These are phyloP conservation scores for Cyclura pinguis DNA, from an alignment of 2,797 vertebrate genomes.

Conservation along the genomic window DNA sequence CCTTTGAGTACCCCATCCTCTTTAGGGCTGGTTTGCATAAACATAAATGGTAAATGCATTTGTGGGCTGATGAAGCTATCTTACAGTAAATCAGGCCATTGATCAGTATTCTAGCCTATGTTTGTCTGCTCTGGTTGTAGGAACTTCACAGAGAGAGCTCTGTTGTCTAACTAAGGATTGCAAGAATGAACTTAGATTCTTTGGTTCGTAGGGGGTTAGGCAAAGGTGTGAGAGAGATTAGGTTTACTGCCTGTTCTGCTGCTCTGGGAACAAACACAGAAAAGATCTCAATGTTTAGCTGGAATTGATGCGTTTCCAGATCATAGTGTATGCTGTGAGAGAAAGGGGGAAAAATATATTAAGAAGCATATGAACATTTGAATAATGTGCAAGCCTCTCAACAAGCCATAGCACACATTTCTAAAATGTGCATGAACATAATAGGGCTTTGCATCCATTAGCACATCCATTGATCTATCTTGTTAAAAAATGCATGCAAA, in stretches of 20 bases:
- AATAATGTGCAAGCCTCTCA: too few relatives aligned
- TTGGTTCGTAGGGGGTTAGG: neutral
- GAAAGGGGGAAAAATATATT: too few relatives aligned
- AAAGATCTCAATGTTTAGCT: neutral
- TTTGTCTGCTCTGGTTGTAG: neutral
- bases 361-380: too few relatives aligned
- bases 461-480: neutral
- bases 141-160: too few relatives aligned
- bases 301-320: neutral
- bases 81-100: neutral
- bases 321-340: too few relatives aligned
- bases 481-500: neutral
- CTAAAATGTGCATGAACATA: too few relatives aligned
- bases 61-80: neutral
- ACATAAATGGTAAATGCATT: neutral
- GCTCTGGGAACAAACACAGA: neutral
- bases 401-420: too few relatives aligned
- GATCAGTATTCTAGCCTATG: neutral
- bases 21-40: neutral
- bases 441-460: too few relatives aligned
- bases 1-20: neutral
- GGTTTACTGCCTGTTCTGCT: neutral
- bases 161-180: too few relatives aligned
- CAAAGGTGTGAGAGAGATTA: neutral
- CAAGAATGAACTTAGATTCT: neutral